A percentile compares a stretch with the other conserved stretches of the same genome.
Conservation (phyloP, 2,113 vertebrate genomes). For the Burhinus oedicnemus region DNA sequence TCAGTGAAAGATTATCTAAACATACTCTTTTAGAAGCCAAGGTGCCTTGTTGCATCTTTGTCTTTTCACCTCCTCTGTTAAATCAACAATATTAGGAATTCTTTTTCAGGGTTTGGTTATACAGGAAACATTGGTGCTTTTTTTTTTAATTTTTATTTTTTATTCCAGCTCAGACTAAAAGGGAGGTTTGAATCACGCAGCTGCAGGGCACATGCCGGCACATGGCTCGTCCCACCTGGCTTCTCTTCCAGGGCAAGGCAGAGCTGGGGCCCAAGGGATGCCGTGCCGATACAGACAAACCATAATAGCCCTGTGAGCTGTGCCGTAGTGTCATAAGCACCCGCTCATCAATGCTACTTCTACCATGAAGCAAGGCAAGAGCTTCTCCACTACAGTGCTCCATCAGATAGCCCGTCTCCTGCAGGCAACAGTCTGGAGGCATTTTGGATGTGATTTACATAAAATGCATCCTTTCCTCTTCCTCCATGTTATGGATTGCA, state of each 20-base stretch:
- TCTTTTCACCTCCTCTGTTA: neutral
- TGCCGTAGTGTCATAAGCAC: neutral
- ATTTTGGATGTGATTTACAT: neutral
- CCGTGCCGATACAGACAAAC: neutral
- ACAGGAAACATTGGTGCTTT: neutral
- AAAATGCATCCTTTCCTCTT: neutral
- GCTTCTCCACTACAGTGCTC: neutral
- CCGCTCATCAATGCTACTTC: neutral
- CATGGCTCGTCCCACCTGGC: neutral
- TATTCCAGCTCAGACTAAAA: neutral
- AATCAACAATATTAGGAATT: neutral
- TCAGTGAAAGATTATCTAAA: neutral
- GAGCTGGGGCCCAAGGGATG: neutral
- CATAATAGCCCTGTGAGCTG: neutral
- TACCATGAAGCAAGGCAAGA: neutral
- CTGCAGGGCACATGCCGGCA: neutral
- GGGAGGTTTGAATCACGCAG: neutral
- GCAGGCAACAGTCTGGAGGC: neutral
- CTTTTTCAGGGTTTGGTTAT: neutral
- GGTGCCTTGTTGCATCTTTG: neutral
- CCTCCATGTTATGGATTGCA: neutral
- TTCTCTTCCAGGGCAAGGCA: neutral
- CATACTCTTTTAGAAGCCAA: neutral
- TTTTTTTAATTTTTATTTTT: neutral
- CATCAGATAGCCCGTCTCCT: neutral